A percentile compares a stretch with the other conserved stretches of the same genome.
These are phyloP conservation scores for Eurytoma adleriae DNA, from an alignment of 2,888 invertebrate genomes.

Conservation along the genomic window DNA sequence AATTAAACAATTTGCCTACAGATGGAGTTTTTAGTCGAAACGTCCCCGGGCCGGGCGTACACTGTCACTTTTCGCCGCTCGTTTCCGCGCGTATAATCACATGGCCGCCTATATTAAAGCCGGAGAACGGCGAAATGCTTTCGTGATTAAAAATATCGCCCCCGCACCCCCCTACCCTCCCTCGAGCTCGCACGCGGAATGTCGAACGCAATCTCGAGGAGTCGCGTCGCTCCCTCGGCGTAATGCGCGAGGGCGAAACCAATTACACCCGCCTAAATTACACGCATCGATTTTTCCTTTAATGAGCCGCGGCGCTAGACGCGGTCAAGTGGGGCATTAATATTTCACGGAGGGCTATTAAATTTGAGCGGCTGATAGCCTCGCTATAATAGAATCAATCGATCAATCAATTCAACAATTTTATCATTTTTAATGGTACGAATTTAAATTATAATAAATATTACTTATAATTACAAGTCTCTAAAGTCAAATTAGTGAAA, in stretches of 20 bases:
- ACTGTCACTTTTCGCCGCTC: conserved; percentile 61
- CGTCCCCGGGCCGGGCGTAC: conserved; percentile 63
- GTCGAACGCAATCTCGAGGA: conserved; percentile 48
- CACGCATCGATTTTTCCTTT: conserved; percentile 42
- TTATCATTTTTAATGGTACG: background rate
- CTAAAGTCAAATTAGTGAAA: too few species aligned
- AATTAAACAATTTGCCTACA: conserved; percentile 76
- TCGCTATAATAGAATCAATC: background rate
- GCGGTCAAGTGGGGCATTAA: conserved; percentile 17
- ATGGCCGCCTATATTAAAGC: conserved; percentile 74
- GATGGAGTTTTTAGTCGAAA: conserved; percentile 74
- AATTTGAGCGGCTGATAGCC: background rate
- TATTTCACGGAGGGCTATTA: conserved; percentile 8
- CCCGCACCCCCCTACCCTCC: conserved; percentile 66
- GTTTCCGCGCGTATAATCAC: conserved; percentile 66
- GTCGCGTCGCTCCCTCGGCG: conserved; percentile 7
- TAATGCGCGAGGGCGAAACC: conserved; percentile 24
- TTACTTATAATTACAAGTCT: too few species aligned
- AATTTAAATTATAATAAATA: too few species aligned
- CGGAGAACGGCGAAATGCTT: conserved; percentile 67
- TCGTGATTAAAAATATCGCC: conserved; percentile 75
- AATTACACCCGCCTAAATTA: conserved; percentile 20
- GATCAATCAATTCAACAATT: background rate
- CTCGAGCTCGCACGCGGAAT: conserved; percentile 61
- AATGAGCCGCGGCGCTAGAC: conserved; percentile 12